These are phyloP conservation scores for Pogonophryne albipinna DNA, from an alignment of 2,797 vertebrate genomes.

Conservation along the genomic window DNA sequence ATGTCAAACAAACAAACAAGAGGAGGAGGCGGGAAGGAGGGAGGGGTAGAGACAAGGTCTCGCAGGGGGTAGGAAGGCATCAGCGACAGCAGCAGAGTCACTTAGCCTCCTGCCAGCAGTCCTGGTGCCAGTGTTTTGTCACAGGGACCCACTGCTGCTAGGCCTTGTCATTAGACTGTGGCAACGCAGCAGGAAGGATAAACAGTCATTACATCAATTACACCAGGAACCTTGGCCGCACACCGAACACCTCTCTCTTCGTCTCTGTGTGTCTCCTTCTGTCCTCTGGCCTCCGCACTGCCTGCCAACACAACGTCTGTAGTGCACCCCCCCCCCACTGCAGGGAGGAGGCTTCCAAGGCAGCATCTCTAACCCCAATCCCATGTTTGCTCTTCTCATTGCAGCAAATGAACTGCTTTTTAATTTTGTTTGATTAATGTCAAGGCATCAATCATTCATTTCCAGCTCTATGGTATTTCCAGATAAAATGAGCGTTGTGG, in stretches of 20 bases:
- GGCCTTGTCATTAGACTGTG: conserved; percentile 87
- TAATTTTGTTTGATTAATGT: conserved; percentile 48
- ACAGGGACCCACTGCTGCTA: conserved; percentile 87
- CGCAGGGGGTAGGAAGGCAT: conserved; percentile 60
- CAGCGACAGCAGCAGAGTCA: conserved; percentile 82
- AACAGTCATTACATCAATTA: conserved; percentile 92
- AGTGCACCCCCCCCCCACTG: background rate
- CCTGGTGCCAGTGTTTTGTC: conserved; percentile 88
- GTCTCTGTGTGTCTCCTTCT: conserved; percentile 58
- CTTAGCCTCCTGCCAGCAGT: conserved; percentile 89
- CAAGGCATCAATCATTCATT: conserved; percentile 17
- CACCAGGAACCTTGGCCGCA: conserved; percentile 82
- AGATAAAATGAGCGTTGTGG: conserved; percentile 15
- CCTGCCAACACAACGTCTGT: conserved; percentile 53
- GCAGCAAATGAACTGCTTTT: conserved; percentile 24
- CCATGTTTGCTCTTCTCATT: conserved; percentile 25
- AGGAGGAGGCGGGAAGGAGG: conserved; percentile 54
- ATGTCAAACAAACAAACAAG: conserved; percentile 82
- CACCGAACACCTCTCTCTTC: conserved; percentile 74
- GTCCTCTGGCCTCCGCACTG: conserved; percentile 60
- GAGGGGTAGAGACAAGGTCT: conserved; percentile 48
- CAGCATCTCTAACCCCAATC: conserved; percentile 7
- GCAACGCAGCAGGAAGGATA: conserved; percentile 87
- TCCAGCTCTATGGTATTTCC: conserved; percentile 15
- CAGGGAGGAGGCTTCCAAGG: conserved; percentile 42